phyloP scores from a whole-genome alignment of 2,113 vertebrate genomes.

The Crotalus viridis region DNA sequence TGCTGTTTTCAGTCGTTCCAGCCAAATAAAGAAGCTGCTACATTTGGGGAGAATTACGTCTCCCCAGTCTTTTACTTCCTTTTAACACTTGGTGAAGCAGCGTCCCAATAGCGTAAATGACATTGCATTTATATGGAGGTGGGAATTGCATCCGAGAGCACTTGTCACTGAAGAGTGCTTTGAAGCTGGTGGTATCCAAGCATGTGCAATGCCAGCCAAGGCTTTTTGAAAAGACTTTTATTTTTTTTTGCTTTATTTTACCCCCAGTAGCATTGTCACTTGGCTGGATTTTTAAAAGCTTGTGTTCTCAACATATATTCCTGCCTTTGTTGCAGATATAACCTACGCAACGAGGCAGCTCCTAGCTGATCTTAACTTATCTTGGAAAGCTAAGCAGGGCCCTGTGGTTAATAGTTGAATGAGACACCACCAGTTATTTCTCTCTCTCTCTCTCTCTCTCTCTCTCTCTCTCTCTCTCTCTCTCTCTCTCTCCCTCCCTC shows the following conservation, averaged over 20 bases:
- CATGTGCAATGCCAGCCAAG: background rate
- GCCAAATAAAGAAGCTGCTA: conserved; percentile 54
- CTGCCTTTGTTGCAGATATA: background rate
- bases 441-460: too few species aligned
- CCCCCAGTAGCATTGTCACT: background rate
- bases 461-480: too few species aligned
- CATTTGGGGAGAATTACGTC: background rate
- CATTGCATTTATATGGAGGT: background rate
- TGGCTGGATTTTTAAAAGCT: background rate
- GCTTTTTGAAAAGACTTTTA: conserved; percentile 6
- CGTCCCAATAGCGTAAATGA: conserved; percentile 18
- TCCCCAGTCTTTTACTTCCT: background rate
- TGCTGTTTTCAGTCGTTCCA: conserved; percentile 46
- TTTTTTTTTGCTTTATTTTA: conserved; percentile 12
- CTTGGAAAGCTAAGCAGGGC: background rate
- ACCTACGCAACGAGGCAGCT: background rate
- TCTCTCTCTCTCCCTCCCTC: background rate
- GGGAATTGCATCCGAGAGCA: background rate
- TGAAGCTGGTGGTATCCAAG: background rate
- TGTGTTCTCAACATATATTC: background rate
- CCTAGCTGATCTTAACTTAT: background rate
- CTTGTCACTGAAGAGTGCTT: background rate
- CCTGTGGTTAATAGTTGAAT: background rate
- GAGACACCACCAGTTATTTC: background rate
- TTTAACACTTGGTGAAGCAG: conserved; percentile 23